Conservation (phyloP, 2,797 vertebrate species). For the Clarias laeviceps region DNA sequence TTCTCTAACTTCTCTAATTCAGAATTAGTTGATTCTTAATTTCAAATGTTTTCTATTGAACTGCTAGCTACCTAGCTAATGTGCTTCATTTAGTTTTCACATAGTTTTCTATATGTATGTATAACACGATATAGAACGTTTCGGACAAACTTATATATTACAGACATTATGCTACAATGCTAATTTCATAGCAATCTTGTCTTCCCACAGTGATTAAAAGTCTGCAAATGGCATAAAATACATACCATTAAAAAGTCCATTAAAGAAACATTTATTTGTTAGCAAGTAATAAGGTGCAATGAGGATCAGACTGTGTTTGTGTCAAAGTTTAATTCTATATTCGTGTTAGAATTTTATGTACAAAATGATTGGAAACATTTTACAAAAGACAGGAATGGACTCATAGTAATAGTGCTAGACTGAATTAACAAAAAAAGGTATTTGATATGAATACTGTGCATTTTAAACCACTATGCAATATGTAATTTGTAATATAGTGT, state of each 20-base stretch:
- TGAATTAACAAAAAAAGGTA: conserved; percentile 52
- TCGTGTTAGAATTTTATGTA: conserved; percentile 80
- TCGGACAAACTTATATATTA: not conserved
- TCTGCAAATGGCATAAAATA: not conserved
- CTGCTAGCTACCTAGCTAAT: not conserved
- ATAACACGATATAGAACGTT: not conserved
- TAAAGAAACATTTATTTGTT: not conserved
- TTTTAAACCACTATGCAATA: conserved; percentile 44
- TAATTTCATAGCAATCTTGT: too few species aligned
- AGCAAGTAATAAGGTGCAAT: conserved; percentile 25
- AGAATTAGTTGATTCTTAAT: not conserved
- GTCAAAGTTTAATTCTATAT: conserved; percentile 67
- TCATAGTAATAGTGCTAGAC: conserved; percentile 65
- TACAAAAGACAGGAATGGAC: conserved; percentile 61
- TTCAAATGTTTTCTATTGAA: not conserved
- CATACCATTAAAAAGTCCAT: not conserved
- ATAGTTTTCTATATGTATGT: not conserved
- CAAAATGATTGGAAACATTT: conserved; percentile 70
- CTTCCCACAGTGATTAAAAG: not conserved
- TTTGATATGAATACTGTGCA: conserved; percentile 49
- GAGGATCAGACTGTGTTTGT: conserved; percentile 26
- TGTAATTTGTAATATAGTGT: conserved; percentile 13
- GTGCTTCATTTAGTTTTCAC: not conserved
- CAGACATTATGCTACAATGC: not conserved
- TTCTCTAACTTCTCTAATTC: not conserved